Evolutionary conservation across 2,797 vertebrate genomes (phyloP).

Genomic region (Zenarchopterus dispar): DNA sequence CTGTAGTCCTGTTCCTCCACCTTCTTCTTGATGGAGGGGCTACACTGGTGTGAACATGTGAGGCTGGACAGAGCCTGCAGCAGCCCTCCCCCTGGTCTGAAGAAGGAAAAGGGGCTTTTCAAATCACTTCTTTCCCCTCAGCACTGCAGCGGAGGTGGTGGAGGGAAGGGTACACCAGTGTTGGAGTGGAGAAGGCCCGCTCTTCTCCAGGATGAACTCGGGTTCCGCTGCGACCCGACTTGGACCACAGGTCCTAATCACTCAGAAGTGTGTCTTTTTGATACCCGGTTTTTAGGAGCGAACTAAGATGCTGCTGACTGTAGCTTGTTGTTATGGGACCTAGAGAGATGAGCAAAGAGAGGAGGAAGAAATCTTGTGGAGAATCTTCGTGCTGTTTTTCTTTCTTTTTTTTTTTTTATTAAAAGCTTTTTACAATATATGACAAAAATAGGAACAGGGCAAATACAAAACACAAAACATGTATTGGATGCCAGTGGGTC

Average conservation of each 20-base stretch:
- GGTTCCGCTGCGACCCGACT: slow-evolving; percentile 14
- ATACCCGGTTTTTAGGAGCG: slow-evolving; percentile 59
- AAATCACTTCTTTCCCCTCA: slow-evolving; percentile 23
- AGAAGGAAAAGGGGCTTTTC: slow-evolving; percentile 25
- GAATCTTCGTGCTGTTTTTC: slow-evolving; percentile 66
- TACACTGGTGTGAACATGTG: slow-evolving; percentile 12
- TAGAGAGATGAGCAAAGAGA: slow-evolving; percentile 85
- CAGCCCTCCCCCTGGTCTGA: slow-evolving; percentile 14
- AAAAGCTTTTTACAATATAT: slow-evolving; percentile 84
- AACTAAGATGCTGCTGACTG: slow-evolving; percentile 95
- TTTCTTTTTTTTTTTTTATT: slow-evolving; percentile 75
- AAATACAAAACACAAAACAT: slow-evolving; percentile 71
- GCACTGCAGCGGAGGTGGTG: slow-evolving; percentile 36
- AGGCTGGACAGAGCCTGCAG: slow-evolving; percentile 12
- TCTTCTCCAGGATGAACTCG: slow-evolving; percentile 34
- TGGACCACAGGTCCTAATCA: slow-evolving; percentile 43
- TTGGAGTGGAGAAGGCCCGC: background rate
- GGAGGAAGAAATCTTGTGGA: slow-evolving; percentile 86
- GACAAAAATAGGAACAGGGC: slow-evolving; percentile 79
- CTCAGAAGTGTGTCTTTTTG: slow-evolving; percentile 65
- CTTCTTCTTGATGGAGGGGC: slow-evolving; percentile 15
- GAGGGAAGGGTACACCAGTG: slow-evolving; percentile 23
- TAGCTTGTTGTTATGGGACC: slow-evolving; percentile 99
- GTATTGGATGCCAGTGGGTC: slow-evolving; percentile 81
- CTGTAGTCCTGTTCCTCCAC: slow-evolving; percentile 12